These are phyloP conservation scores for Melangyna quadrimaculata DNA, from an alignment of 2,888 invertebrate species.

Conservation along the genomic window DNA sequence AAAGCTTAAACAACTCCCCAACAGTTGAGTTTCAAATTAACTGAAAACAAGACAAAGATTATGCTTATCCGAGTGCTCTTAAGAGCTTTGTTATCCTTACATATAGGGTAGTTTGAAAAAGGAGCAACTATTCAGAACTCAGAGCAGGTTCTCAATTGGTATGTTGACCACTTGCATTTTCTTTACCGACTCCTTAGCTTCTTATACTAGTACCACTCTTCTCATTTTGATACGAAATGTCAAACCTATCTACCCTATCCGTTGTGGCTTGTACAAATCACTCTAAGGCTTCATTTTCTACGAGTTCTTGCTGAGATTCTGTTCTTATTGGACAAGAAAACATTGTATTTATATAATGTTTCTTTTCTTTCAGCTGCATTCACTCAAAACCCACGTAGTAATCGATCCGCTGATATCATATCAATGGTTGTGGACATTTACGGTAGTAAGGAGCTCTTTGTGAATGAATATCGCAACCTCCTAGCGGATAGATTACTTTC, in stretches of 20 bases:
- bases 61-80: background rate
- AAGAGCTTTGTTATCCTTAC: background rate
- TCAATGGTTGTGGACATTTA: slow-evolving; percentile 99
- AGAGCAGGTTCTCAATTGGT: too few relatives aligned
- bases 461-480: slow-evolving; percentile 97
- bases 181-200: too few relatives aligned
- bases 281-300: background rate
- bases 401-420: slow-evolving; percentile 90
- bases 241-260: too few relatives aligned
- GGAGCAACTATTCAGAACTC: too few relatives aligned
- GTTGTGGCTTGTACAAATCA: background rate
- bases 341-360: background rate
- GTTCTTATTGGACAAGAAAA: background rate
- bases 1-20: background rate
- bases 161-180: too few relatives aligned
- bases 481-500: slow-evolving; percentile 93
- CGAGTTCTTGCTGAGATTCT: background rate
- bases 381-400: slow-evolving; percentile 74
- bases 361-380: slow-evolving; percentile 46
- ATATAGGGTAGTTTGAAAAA: background rate
- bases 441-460: slow-evolving; percentile 98
- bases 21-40: background rate
- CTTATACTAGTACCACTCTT: too few relatives aligned
- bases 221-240: background rate
- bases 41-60: too few relatives aligned